Evolutionary conservation across 2,888 invertebrate genomes (phyloP), one percentile per base, ranked within the genome.

Genomic region (Camponotus fellah): DNA sequence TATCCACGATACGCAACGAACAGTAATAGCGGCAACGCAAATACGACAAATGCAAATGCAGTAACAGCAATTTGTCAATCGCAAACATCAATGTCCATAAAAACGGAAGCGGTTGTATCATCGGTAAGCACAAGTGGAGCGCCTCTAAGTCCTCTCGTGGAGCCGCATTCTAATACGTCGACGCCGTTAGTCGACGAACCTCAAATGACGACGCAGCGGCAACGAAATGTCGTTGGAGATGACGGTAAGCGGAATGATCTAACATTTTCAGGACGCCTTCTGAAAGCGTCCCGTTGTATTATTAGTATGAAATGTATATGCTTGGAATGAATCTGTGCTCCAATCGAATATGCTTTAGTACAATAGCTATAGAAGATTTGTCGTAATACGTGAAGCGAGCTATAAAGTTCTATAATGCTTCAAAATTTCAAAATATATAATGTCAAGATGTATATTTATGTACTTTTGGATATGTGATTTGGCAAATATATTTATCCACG

Each of bases 151-250:
- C 96, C 96, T 46, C 92, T 93, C 43, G 92, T 93, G 82, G 97
- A 97, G 94, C 96, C 97, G 68, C 97, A 97, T 95, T 97, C 97
- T 83, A 96, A 96, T 93, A 95, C 96, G 6, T 96, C 96, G 88
- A 96, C 96, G 84, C 96, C 96, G 85, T 95, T 96, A 85, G 96
- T 96, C 74, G 96, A 96, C 93, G 96, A 97, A 92, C 94, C 94
- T 0, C 94, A 92, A 87, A 93, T 95, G 91, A 91, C 92, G 46
- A 93, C 91, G 72, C 94, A 94, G 72, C 91, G 94, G 74, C 94
- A 94, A 83, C 93, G 94, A 80, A 94, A 92, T 80, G 93, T 92
- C 68, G 91, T 92, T 71, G 92, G 93, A 62, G 95, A 95, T 79
- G 95, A 95, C 83, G 95, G 95, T 95, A 90, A 93, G 94, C 89